Conservation (phyloP, 1,140 invertebrate genomes). For the Brachionus rubens region DNA sequence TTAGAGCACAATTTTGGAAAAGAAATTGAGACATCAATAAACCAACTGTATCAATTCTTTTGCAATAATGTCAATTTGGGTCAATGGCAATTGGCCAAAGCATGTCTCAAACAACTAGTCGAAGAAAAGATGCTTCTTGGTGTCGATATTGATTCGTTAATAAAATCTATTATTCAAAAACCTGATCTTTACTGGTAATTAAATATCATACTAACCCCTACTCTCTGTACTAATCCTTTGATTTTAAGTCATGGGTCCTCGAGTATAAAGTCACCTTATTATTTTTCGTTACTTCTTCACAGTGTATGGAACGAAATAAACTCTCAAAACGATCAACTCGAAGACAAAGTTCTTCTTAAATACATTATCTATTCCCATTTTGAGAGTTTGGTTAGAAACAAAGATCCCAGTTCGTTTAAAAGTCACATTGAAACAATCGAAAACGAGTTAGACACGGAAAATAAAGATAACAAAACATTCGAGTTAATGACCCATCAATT, state of each 20-base stretch:
- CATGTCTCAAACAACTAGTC: conserved; percentile 51
- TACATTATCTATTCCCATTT: too few relatives aligned
- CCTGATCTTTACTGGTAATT: background rate
- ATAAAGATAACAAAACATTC: background rate
- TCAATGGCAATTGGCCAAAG: conserved; percentile 57
- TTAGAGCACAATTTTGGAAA: conserved; percentile 47
- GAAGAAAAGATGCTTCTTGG: background rate
- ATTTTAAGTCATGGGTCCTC: background rate
- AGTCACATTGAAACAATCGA: background rate
- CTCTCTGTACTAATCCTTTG: background rate
- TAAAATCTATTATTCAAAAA: background rate
- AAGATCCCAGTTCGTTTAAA: background rate
- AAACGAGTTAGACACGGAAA: background rate
- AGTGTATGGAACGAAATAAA: background rate
- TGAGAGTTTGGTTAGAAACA: too few relatives aligned
- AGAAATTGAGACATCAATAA: conserved; percentile 49
- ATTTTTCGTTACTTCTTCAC: conserved; percentile 1
- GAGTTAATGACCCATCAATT: background rate
- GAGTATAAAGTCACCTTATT: background rate
- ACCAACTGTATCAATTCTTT: conserved; percentile 53
- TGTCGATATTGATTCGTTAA: background rate
- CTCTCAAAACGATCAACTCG: too few relatives aligned
- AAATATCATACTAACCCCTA: background rate
- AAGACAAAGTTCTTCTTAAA: too few relatives aligned
- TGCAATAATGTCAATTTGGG: conserved; percentile 56